Base-by-base conservation (phyloP, 2,113 vertebrate species). In the Microtus ochrogaster region DNA sequence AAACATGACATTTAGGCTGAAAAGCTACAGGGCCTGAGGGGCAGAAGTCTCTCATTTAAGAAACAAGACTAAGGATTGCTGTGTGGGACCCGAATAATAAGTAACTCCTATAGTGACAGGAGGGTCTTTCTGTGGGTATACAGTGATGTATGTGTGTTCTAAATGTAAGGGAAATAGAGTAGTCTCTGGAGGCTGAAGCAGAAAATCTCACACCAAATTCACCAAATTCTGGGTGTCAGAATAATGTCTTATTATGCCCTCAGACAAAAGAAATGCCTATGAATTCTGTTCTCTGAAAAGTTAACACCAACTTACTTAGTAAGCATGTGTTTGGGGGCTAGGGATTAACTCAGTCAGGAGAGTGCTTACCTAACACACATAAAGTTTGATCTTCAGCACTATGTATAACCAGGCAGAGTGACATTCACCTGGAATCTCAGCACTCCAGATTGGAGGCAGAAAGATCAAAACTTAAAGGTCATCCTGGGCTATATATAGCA, bases 111-210 rank as follows among this genome's bases (percentile, higher is more conserved):
- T 6, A 8, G n/a, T 70, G 1, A 5, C 70, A 78, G 39, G 44
- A 63, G 4, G 4, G 22, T 72, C 5, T 39, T 2, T 28, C 5
- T 33, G 49, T 83, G 39, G 58, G 10, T 28, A 49, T 88, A 19
- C 44, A 39, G 73, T 33, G 17, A 22, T 44, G 5, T 87, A 5
- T 68, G 39, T 79, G 5, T 12, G 5, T 36, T 12, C 96, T 92
- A 47, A 85, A 66, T 63, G 17, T 92, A 85, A 95, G 86, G 41
- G n/a, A 96, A 96, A 61, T 44, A 76, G 3, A 26, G 2, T 63
- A 70, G 33, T 61, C 7, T 90, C 3, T 44, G 28, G 66, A 73
- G 30, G 41, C 49, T 86, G 58, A 1, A 49, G 19, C 14, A 81
- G 24, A 96, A 47, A 24, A 90, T 68, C 44, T 73, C 78, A 66